Evolutionary conservation across 2,113 vertebrate species (phyloP), one percentile per base, ranked within the genome.

Genomic region (Poeciliopsis prolifica): DNA sequence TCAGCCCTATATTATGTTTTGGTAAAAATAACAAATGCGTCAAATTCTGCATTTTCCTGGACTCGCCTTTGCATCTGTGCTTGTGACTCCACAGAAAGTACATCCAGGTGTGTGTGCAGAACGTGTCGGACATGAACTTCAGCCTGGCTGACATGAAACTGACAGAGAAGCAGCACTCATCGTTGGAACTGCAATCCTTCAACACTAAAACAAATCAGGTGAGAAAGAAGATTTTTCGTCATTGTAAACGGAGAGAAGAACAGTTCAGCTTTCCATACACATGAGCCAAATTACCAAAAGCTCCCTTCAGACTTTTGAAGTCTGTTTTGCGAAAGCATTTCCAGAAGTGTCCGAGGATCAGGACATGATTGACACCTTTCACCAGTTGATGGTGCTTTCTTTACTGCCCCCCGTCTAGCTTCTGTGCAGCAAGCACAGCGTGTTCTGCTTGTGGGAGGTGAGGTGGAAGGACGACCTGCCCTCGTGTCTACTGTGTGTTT

Each of bases 371-470:
- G 40, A 48, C 22, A 5, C 19, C 11, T 17, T n/a, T 19, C 19
- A 19, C 10, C n/a, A 28, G 29, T 33, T 22, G n/a, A n/a, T 28
- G 37, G 37, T 26, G 61, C 22, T 70, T 6, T 33, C 40, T 72
- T 4, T 65, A 1, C 14, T 65, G 10, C 67, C 14, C 71, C 17
- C 61, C 54, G 0, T 79, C 17, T 88, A 99, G 98, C 85, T 89
- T 1, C 80, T 97, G 82, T 93, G 95, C 94, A 97, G 95, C 87
- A 94, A 94, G 90, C 97, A 98, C 94, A 94, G 94, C 0, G 89
- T 96, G 87, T 98, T 96, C 94, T 98, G 96, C 75, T 83, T 99
- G 79, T 99, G 97, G 97, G 97, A 99, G 93, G 76, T 98, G 87
- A 94, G 87, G 85, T 98, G 97, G 97, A 93, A 88, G 19, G 91